Base-by-base conservation (phyloP, 2,113 vertebrate species). In the Thunnus thynnus region DNA sequence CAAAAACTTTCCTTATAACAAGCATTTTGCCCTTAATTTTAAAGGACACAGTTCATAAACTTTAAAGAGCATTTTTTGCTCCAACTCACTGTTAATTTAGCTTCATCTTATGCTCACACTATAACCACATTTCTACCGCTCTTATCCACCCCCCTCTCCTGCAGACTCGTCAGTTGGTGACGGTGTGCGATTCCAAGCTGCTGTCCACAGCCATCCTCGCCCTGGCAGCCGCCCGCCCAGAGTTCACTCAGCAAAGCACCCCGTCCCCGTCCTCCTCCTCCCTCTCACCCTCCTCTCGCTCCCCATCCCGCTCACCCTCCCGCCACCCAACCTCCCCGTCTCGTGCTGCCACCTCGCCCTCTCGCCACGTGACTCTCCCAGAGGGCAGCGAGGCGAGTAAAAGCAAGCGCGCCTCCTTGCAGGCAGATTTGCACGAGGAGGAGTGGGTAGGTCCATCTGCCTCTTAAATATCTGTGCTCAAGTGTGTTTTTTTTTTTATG, bases 81-180 rank as follows among this genome's bases (percentile, higher is more conserved):
- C 13, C n/a, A 5, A 47, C n/a, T 46, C 16, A 3, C 3, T 27
- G 14, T 41, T 58, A 13, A 51, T 51, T 64, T 36, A 20, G 22
- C 13, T 20, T 51, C 47, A 51, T 47, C 13, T 52, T 10, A 32
- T 20, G 0, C 5, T 5, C 12, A 14, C 5, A 20, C 2, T 22
- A 18, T n/a, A 12, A 64, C 14, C 9, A 62, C 6, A 20, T 58
- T 47, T 22, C 8, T 41, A 17, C 27, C 12, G 6, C 18, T 36
- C 36, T 14, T 5, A 1, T 22, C n/a, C 16, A 16, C 16, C 16
- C 25, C 0, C 17, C 57, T 47, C 64, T 60, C 22, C 22, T 60
- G 13, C 86, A 99, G 98, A 99, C 97, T 2, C 95, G 98, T 75
- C 98, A 99, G 92, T 86, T 99, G 86, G 97, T 99, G 86, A 98